A percentile compares a stretch with the other conserved stretches of the same genome.
These are phyloP conservation scores for Troides oblongomaculatus DNA, from an alignment of 2,888 invertebrate species.

Conservation along the genomic window DNA sequence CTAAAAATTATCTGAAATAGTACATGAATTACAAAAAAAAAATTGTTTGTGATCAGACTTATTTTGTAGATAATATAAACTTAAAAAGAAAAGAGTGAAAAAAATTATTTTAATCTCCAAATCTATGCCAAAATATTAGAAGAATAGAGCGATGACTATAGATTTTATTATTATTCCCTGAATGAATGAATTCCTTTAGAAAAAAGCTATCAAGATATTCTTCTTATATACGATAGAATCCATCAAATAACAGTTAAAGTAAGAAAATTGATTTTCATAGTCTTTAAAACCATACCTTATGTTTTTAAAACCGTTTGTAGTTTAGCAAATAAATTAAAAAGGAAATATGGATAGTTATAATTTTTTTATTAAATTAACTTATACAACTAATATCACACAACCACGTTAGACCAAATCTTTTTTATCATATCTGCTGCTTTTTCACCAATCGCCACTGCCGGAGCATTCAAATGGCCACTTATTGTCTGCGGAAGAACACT, in stretches of 20 bases:
- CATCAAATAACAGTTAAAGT: not conserved
- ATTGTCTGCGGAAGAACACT: conserved; percentile 84
- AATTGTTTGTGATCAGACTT: not conserved
- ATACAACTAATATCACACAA: conserved; percentile 34
- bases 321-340: not conserved
- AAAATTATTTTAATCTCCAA: conserved; percentile 42
- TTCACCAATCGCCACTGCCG: conserved; percentile 86
- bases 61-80: not conserved
- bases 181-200: not conserved
- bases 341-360: not conserved
- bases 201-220: not conserved
- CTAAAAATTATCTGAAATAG: not conserved
- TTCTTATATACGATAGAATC: not conserved
- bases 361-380: not conserved
- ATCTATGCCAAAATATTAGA: conserved; percentile 45
- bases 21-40: not conserved
- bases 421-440: conserved; percentile 85
- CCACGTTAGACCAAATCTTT: conserved; percentile 72
- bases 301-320: not conserved
- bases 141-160: conserved; percentile 54
- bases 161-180: conserved; percentile 18
- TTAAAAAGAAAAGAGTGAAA: too few relatives aligned
- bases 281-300: not conserved
- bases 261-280: not conserved
- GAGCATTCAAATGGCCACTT: conserved; percentile 83